A percentile compares a stretch with the other conserved stretches of the same genome.
Conservation (phyloP, 2,113 vertebrate genomes). For the Mystacornis crossleyi region DNA sequence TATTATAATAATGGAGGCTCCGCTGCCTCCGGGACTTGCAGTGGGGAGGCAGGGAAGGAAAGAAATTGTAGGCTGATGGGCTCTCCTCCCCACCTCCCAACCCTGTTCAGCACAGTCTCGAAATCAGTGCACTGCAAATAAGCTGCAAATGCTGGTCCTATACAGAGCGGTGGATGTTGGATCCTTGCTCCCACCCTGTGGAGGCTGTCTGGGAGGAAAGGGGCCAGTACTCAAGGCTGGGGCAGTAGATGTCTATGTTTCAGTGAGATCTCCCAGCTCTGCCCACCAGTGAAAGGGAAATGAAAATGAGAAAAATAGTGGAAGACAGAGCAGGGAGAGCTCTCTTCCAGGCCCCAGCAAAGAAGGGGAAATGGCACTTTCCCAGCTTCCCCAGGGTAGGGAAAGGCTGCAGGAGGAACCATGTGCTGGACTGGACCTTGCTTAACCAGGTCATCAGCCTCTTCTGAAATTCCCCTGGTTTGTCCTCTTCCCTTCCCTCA, state of each 20-base stretch:
- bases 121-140: neutral
- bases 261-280: neutral
- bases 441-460: neutral
- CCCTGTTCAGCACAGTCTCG: neutral
- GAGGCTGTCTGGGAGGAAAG: neutral
- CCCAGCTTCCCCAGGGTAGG: neutral
- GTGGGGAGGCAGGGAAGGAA: neutral
- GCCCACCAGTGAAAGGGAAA: neutral
- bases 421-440: neutral
- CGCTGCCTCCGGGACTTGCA: neutral
- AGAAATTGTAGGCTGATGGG: neutral
- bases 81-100: neutral
- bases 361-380: neutral
- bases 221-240: neutral
- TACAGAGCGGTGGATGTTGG: neutral
- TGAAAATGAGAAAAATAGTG: neutral
- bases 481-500: neutral
- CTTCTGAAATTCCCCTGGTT: neutral
- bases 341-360: neutral
- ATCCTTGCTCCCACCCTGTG: neutral
- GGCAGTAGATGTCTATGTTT: neutral
- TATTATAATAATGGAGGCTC: neutral
- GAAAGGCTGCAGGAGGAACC: neutral
- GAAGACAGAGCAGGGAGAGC: neutral
- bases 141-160: neutral